Conservation (phyloP, 2,888 invertebrate genomes). For the Hermodice carunculata region DNA sequence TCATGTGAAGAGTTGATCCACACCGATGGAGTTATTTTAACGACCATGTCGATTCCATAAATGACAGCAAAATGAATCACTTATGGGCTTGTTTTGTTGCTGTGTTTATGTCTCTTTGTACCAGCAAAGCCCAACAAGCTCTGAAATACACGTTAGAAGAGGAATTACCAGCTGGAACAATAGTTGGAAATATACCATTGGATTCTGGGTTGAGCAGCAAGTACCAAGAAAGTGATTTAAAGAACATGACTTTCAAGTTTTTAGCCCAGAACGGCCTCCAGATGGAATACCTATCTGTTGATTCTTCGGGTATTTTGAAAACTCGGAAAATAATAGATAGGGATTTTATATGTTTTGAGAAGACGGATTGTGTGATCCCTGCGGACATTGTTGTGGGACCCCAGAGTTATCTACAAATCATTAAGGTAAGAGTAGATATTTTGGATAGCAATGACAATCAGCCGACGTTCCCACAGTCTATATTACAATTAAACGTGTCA, state of each 20-base stretch:
- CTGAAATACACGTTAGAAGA: slow-evolving; percentile 12
- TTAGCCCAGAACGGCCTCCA: too few species aligned
- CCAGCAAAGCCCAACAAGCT: too few species aligned
- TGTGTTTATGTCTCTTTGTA: too few species aligned
- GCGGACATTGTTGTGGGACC: slow-evolving; percentile 24
- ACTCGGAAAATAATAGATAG: slow-evolving; percentile 17
- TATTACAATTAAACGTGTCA: neutral
- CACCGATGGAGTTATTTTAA: too few species aligned
- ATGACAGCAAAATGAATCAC: too few species aligned
- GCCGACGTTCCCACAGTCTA: slow-evolving; percentile 11
- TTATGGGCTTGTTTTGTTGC: too few species aligned
- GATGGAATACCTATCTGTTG: too few species aligned
- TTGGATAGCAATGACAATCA: slow-evolving; percentile 23
- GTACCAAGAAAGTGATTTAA: neutral
- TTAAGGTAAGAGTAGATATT: slow-evolving; percentile 17
- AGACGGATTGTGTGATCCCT: slow-evolving; percentile 6
- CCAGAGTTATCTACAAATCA: slow-evolving; percentile 21
- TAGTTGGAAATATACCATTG: slow-evolving; percentile 10
- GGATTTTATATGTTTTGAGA: slow-evolving; percentile 9
- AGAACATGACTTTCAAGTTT: slow-evolving; percentile 13
- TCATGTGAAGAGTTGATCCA: too few species aligned
- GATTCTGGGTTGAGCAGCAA: slow-evolving; percentile 9
- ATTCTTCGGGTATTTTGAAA: slow-evolving; percentile 5
- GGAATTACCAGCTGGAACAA: slow-evolving; percentile 10
- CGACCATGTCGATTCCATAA: too few species aligned